A percentile compares a stretch with the other conserved stretches of the same genome.
Conservation (phyloP, 1,140 invertebrate species). For the Laupala kohalensis region DNA sequence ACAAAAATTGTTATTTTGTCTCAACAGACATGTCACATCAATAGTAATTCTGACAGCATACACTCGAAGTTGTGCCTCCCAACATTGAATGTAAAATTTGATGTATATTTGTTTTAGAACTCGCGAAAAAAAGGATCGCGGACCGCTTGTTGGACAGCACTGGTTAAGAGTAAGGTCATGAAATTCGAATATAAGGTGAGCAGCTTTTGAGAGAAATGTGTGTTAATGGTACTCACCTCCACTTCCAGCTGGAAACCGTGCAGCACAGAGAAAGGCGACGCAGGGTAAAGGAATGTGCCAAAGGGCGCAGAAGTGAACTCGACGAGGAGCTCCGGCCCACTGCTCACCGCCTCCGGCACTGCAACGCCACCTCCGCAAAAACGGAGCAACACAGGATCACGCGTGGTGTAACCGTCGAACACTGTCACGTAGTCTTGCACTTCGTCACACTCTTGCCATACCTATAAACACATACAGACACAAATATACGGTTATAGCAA, state of each 20-base stretch:
- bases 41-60: no score
- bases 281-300: constrained; percentile 70
- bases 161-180: not conserved
- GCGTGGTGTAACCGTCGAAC: constrained; percentile 78
- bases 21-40: no score
- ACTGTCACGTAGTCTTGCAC: constrained; percentile 79
- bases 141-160: no score
- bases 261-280: constrained; percentile 55
- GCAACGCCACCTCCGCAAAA: constrained; percentile 77
- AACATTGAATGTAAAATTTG: no score
- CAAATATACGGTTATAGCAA: not conserved
- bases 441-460: constrained; percentile 72
- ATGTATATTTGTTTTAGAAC: no score
- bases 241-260: constrained; percentile 81
- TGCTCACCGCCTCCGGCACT: constrained; percentile 67
- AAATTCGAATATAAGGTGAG: not conserved
- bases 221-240: constrained; percentile 37
- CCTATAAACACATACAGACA: not conserved
- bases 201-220: not conserved
- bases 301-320: constrained; percentile 83
- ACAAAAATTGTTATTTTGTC: no score
- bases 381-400: constrained; percentile 74
- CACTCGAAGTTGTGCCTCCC: no score
- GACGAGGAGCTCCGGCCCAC: constrained; percentile 70
- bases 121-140: no score